Evolutionary conservation across 2,888 invertebrate species (phyloP).

Genomic region (Charanyca ferruginea): DNA sequence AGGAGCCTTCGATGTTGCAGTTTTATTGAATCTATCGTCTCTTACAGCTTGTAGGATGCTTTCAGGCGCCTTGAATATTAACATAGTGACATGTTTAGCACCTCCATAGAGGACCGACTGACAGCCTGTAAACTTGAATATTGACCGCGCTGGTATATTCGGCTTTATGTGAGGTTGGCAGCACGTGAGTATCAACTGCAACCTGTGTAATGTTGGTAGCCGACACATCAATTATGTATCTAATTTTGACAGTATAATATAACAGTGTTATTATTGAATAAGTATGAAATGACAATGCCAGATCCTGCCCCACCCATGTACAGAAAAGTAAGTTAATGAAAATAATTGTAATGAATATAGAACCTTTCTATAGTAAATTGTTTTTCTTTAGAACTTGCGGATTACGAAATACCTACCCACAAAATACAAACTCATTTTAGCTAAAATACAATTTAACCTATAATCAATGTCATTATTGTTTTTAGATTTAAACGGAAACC

Average conservation of each 20-base stretch:
- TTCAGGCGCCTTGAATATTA: conserved; percentile 14
- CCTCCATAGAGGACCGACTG: background rate
- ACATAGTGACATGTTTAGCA: conserved; percentile 12
- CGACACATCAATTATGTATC: too few species aligned
- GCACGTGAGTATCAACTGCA: background rate
- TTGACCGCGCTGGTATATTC: background rate
- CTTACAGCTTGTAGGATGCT: background rate
- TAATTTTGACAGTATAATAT: background rate
- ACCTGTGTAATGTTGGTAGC: background rate
- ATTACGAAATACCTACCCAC: too few species aligned
- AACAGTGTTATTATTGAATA: background rate
- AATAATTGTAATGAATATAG: too few species aligned
- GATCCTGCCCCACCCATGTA: too few species aligned
- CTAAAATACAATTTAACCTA: too few species aligned
- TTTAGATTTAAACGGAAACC: too few species aligned
- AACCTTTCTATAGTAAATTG: too few species aligned
- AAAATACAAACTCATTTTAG: too few species aligned
- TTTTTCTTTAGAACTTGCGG: too few species aligned
- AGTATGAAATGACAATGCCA: too few species aligned
- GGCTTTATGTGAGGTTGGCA: background rate
- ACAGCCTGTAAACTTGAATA: background rate
- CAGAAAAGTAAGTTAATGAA: too few species aligned
- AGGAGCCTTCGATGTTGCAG: background rate
- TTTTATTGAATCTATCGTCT: conserved; percentile 15
- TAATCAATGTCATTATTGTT: too few species aligned